Conservation (phyloP, 1,140 invertebrate species). For the Chionoecetes opilio region DNA sequence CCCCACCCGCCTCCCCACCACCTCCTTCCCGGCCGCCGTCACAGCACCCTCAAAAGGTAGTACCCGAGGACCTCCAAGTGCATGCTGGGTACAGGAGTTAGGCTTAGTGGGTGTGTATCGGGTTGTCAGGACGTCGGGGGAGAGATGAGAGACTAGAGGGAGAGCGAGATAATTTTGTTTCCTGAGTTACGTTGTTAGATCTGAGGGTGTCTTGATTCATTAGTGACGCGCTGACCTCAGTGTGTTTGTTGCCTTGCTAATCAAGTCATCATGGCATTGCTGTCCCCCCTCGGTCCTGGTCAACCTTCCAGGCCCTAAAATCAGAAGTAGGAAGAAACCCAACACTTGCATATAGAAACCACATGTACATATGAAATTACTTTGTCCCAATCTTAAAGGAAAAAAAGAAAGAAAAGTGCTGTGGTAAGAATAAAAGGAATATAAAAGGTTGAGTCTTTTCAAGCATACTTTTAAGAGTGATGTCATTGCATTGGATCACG, state of each 20-base stretch:
- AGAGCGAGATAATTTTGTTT: too few relatives aligned
- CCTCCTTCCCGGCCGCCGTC: conserved; percentile 27
- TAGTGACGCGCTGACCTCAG: too few relatives aligned
- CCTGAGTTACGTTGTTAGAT: too few relatives aligned
- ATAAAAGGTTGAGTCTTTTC: background rate
- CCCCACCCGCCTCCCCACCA: conserved; percentile 6
- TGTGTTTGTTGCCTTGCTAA: too few relatives aligned
- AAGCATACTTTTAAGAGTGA: background rate
- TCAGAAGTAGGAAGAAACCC: background rate
- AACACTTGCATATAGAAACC: background rate
- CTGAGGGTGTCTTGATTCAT: too few relatives aligned
- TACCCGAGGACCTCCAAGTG: background rate
- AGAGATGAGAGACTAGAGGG: too few relatives aligned
- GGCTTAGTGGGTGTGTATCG: background rate
- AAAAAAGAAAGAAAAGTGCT: background rate
- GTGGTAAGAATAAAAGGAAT: background rate
- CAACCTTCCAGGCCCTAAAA: background rate
- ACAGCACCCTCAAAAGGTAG: conserved; percentile 71
- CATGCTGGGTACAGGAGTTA: conserved; percentile 36
- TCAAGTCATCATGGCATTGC: background rate
- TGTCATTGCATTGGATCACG: background rate
- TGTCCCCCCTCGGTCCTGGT: background rate
- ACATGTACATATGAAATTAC: background rate
- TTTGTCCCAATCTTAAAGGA: background rate
- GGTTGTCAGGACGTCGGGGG: background rate